Evolutionary conservation across 2,797 vertebrate genomes (phyloP).

Genomic region (Myotis pilosus): DNA sequence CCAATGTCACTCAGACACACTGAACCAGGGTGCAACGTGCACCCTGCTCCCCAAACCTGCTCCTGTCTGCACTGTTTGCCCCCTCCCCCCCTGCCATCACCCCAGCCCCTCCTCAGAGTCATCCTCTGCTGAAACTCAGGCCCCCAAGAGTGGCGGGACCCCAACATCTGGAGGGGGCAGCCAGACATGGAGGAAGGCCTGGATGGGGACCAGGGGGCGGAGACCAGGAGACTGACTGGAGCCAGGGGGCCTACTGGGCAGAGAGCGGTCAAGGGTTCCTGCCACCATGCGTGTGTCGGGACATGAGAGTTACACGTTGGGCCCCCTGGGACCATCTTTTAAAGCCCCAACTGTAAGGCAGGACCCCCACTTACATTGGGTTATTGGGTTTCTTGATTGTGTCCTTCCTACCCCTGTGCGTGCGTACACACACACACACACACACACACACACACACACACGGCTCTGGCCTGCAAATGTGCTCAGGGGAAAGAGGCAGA

Average conservation of each 20-base stretch:
- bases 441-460: background rate
- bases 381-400: fast-evolving
- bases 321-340: background rate
- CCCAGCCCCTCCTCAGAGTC: background rate
- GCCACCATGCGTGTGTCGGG: fast-evolving
- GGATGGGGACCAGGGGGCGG: no score
- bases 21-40: background rate
- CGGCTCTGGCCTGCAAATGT: background rate
- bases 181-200: fast-evolving
- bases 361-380: background rate
- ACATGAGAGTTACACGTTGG: background rate
- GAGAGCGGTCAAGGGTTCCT: background rate
- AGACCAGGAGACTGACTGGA: background rate
- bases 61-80: fast-evolving
- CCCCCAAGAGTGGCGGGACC: background rate
- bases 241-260: background rate
- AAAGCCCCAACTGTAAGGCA: background rate
- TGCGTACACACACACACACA: background rate
- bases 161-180: background rate
- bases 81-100: background rate
- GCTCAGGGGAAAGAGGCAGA: background rate
- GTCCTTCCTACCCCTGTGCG: background rate
- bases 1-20: background rate
- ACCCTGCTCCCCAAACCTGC: background rate
- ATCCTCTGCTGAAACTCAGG: background rate